Percentiles rank a stretch among this genome's conserved stretches.
These are phyloP conservation scores for Electrona antarctica DNA, from an alignment of 2,113 vertebrate species.

Conservation along the genomic window DNA sequence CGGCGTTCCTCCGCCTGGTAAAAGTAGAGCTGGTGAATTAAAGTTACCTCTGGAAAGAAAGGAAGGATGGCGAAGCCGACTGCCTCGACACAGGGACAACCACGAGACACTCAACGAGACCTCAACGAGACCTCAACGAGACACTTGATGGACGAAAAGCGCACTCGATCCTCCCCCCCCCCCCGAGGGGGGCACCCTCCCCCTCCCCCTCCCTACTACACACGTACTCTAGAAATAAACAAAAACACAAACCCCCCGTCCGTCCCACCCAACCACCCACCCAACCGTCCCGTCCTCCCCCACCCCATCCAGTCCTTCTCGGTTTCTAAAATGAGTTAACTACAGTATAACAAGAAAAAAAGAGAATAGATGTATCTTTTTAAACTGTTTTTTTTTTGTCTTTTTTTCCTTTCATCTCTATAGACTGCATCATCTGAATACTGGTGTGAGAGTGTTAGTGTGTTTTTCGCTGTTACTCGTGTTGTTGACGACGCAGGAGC, in stretches of 20 bases:
- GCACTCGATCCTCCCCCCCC: constrained; percentile 32
- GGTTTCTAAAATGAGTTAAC: constrained; percentile 69
- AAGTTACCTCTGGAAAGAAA: constrained; percentile 55
- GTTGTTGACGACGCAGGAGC: constrained; percentile 66
- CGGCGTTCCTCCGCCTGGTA: constrained; percentile 64
- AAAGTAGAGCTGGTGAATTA: constrained; percentile 80
- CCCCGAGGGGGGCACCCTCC: no score
- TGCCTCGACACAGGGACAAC: constrained; percentile 55
- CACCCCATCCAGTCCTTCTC: constrained; percentile 32
- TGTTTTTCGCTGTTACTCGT: constrained; percentile 52
- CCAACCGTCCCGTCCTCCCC: no score
- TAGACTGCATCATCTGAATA: constrained; percentile 76
- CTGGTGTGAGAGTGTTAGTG: constrained; percentile 73
- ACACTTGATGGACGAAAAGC: constrained; percentile 66
- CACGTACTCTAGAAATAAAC: not conserved
- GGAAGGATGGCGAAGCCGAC: constrained; percentile 61
- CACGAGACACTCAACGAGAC: constrained; percentile 33
- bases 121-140: constrained; percentile 55
- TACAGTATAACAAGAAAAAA: constrained; percentile 72
- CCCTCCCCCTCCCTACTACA: constrained; percentile 29
- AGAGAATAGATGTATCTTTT: constrained; percentile 59
- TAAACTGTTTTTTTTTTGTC: constrained; percentile 47
- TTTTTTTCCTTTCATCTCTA: not conserved
- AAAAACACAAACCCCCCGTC: constrained; percentile 5
- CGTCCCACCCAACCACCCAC: constrained; percentile 4